Evolutionary conservation across 2,888 invertebrate genomes (phyloP).

Genomic region (Pyralis farinalis): DNA sequence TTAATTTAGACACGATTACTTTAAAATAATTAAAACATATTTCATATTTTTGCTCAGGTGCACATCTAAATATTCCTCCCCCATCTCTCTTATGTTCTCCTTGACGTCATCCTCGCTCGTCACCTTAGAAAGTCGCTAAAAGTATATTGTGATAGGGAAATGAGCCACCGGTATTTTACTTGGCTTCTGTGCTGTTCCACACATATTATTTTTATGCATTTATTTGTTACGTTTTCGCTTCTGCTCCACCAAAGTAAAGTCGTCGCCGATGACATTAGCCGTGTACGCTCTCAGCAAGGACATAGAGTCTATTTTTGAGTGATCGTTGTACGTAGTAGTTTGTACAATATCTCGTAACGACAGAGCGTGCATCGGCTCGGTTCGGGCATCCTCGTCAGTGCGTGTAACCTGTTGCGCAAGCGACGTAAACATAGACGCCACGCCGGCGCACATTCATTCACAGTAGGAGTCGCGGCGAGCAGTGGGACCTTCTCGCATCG

Average conservation of each 20-base stretch:
- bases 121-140: neutral
- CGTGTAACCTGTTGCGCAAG: too few species aligned
- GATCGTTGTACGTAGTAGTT: too few species aligned
- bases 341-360: too few species aligned
- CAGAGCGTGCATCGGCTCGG: too few species aligned
- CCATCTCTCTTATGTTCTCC: neutral
- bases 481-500: too few species aligned
- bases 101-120: neutral
- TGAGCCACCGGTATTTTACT: neutral
- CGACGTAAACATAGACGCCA: too few species aligned
- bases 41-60: constrained; percentile 1
- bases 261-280: neutral
- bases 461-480: too few species aligned
- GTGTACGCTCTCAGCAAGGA: too few species aligned
- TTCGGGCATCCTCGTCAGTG: too few species aligned
- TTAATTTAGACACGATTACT: neutral
- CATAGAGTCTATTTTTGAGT: too few species aligned
- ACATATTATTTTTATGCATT: neutral
- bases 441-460: too few species aligned
- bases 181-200: neutral
- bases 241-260: neutral
- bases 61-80: neutral
- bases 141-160: neutral
- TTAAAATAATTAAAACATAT: neutral
- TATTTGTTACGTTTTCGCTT: neutral